Evolutionary conservation across 2,797 vertebrate genomes (phyloP).

Genomic region (Triplophysa bombifrons): DNA sequence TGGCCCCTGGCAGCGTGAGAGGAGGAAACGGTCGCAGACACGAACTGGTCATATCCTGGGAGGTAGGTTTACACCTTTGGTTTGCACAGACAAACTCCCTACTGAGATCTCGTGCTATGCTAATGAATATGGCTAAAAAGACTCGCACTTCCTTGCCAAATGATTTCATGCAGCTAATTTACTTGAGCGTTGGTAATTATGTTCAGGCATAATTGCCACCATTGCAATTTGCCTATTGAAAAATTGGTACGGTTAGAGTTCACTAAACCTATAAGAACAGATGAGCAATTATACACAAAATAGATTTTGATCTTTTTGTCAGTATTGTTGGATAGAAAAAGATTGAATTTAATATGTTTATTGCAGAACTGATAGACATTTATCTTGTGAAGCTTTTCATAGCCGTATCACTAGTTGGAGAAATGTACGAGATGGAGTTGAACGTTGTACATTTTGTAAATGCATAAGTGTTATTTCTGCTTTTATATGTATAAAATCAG

Average conservation of each 20-base stretch:
- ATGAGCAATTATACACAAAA: conserved; percentile 14
- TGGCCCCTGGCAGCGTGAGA: conserved; percentile 91
- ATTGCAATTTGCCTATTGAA: conserved; percentile 33
- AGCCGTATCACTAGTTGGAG: background rate
- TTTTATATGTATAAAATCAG: background rate
- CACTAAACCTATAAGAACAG: conserved; percentile 32
- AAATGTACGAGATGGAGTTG: no score
- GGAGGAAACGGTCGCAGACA: conserved; percentile 92
- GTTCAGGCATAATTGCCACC: conserved; percentile 44
- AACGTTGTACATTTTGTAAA: no score
- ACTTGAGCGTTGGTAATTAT: conserved; percentile 42
- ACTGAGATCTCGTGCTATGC: conserved; percentile 40
- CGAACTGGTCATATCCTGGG: conserved; percentile 97
- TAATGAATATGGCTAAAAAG: conserved; percentile 43
- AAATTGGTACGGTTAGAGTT: conserved; percentile 24
- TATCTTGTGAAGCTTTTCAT: background rate
- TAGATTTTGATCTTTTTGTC: background rate
- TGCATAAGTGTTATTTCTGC: background rate
- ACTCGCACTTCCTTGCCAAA: conserved; percentile 36
- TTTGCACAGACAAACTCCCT: background rate
- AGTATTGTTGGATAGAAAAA: background rate
- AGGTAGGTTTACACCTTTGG: conserved; percentile 81
- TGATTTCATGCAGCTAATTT: conserved; percentile 44
- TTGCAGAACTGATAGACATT: background rate
- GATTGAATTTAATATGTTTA: background rate